Conservation (phyloP, 2,888 invertebrate genomes). For the Gerris lacustris region DNA sequence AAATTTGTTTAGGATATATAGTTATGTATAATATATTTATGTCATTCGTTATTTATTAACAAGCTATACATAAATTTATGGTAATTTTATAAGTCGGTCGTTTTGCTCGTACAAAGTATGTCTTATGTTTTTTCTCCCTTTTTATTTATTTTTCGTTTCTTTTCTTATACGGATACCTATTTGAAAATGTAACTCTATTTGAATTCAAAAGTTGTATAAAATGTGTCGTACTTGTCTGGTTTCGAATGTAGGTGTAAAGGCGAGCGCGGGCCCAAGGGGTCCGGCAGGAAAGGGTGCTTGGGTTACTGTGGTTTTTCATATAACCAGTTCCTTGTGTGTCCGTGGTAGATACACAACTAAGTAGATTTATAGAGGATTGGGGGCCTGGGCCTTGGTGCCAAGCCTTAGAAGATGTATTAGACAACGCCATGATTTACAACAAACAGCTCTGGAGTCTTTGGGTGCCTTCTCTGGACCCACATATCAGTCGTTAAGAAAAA, state of each 20-base stretch:
- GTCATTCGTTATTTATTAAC: too few species aligned
- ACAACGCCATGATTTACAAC: neutral
- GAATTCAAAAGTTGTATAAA: too few species aligned
- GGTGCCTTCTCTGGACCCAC: neutral
- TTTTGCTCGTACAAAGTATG: too few species aligned
- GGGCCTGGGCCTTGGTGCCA: neutral
- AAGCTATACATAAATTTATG: too few species aligned
- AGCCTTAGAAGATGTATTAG: neutral
- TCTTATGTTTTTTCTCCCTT: too few species aligned
- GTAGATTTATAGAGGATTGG: neutral
- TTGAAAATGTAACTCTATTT: too few species aligned
- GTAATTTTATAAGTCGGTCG: too few species aligned
- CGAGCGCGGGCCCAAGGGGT: neutral
- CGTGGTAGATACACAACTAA: neutral
- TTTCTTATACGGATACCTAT: too few species aligned
- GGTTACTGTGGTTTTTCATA: neutral
- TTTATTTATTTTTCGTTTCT: too few species aligned
- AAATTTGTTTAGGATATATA: too few species aligned
- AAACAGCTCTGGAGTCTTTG: neutral
- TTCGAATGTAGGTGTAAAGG: conserved; percentile 3
- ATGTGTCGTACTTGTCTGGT: neutral
- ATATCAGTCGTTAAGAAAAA: neutral
- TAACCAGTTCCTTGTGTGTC: neutral
- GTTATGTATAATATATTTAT: too few species aligned
- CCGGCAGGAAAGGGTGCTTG: neutral